phyloP scores from a whole-genome alignment of 35 echinoderm and acorn worm species.

The Lytechinus pictus region DNA sequence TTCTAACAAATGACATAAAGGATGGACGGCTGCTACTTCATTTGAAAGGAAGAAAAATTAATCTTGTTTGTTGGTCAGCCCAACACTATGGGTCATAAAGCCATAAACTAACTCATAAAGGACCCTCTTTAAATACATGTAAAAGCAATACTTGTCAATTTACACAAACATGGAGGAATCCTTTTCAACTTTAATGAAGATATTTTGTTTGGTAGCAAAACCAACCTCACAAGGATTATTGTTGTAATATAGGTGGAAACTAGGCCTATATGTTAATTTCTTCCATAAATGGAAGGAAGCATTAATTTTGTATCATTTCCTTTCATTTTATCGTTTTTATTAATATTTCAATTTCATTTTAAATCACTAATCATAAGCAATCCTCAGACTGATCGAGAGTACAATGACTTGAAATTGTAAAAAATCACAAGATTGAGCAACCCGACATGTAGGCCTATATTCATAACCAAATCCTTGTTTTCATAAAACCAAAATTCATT shows the following conservation, averaged over 20 bases:
- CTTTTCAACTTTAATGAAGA: no score
- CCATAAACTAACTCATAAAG: not conserved
- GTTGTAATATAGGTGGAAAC: no score
- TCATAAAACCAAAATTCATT: not conserved
- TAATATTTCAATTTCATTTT: no score
- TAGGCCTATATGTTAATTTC: no score
- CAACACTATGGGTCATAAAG: not conserved
- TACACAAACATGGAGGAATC: no score
- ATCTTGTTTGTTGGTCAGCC: constrained; percentile 1
- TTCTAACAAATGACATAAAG: not conserved
- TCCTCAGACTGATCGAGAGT: not conserved
- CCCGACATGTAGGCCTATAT: not conserved
- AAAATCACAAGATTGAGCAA: no score
- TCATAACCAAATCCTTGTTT: not conserved
- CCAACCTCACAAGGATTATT: no score
- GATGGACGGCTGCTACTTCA: constrained; percentile 6
- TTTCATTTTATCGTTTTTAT: no score
- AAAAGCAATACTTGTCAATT: not conserved
- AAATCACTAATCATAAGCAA: not conserved
- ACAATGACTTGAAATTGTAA: not conserved
- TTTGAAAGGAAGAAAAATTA: not conserved
- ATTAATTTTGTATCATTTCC: no score
- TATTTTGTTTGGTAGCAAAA: no score
- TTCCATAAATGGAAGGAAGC: no score
- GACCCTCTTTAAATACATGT: not conserved